Percentiles rank a stretch among this genome's conserved stretches.
Conservation (phyloP, 2,888 invertebrate genomes). For the Eutolmus rufibarbis region DNA sequence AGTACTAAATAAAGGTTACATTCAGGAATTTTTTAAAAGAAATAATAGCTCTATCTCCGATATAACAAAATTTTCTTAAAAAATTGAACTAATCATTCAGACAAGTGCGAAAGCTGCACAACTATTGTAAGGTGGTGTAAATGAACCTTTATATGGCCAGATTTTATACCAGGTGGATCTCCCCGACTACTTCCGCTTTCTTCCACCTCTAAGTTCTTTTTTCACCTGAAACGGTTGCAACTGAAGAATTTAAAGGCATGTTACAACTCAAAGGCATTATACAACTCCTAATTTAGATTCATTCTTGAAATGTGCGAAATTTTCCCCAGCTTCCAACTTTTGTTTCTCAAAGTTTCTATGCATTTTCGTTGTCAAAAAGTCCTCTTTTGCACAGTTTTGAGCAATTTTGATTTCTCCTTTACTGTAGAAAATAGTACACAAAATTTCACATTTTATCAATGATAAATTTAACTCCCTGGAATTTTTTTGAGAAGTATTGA, state of each 20-base stretch:
- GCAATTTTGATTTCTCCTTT: not conserved
- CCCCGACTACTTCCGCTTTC: not conserved
- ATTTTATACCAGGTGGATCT: too few species aligned
- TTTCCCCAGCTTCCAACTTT: not conserved
- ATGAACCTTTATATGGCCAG: too few species aligned
- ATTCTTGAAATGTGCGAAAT: not conserved
- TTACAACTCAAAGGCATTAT: not conserved
- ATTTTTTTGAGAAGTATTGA: not conserved
- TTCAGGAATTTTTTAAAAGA: too few species aligned
- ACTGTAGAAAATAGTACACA: not conserved
- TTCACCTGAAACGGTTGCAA: not conserved
- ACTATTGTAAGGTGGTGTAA: too few species aligned
- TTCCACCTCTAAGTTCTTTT: not conserved
- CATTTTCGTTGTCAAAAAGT: not conserved
- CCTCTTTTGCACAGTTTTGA: not conserved
- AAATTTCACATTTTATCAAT: not conserved
- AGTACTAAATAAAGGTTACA: too few species aligned
- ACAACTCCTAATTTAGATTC: not conserved
- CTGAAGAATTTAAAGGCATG: not conserved
- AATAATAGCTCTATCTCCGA: too few species aligned
- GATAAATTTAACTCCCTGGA: not conserved
- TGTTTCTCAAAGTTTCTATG: not conserved
- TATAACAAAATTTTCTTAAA: too few species aligned
- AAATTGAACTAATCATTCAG: too few species aligned
- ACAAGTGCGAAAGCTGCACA: too few species aligned